These are phyloP conservation scores for Dicycla oo DNA, from an alignment of 2,888 invertebrate genomes.

Conservation along the genomic window DNA sequence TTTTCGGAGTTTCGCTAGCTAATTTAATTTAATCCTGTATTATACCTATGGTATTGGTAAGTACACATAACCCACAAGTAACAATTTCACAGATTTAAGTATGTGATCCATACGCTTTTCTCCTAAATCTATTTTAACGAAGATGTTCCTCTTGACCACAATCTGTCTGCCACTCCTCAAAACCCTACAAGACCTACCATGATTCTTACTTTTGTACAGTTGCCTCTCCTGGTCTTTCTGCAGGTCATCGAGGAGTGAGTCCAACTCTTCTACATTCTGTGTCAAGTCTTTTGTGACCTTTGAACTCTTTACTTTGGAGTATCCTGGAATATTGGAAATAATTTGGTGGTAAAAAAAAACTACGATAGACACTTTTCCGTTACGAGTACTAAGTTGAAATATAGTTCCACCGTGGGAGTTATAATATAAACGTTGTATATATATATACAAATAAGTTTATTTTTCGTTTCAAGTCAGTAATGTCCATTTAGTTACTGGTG, in stretches of 20 bases:
- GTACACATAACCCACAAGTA: not conserved
- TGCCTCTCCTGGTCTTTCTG: slow-evolving; percentile 90
- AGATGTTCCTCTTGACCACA: not conserved
- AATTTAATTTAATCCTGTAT: too few relatives aligned
- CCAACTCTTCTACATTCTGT: slow-evolving; percentile 94
- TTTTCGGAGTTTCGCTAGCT: too few relatives aligned
- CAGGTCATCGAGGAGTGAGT: slow-evolving; percentile 93
- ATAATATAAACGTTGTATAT: too few relatives aligned
- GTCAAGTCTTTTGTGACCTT: slow-evolving; percentile 86
- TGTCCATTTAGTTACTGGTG: too few relatives aligned
- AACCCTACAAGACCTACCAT: slow-evolving; percentile 24
- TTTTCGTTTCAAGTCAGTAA: too few relatives aligned
- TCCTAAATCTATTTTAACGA: not conserved
- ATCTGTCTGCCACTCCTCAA: not conserved
- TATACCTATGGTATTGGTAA: too few relatives aligned
- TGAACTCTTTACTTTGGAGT: slow-evolving; percentile 83
- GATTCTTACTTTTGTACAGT: slow-evolving; percentile 84
- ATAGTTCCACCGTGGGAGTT: too few relatives aligned
- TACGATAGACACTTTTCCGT: too few relatives aligned
- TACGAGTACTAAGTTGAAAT: too few relatives aligned
- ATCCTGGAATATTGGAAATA: slow-evolving; percentile 55
- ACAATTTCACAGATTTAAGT: not conserved
- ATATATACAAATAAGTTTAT: too few relatives aligned
- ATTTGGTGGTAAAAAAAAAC: too few relatives aligned
- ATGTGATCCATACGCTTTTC: not conserved